Evolutionary conservation across 2,888 invertebrate genomes (phyloP), one percentile per base, ranked within the genome.

Genomic region (Cyclophora punctaria): DNA sequence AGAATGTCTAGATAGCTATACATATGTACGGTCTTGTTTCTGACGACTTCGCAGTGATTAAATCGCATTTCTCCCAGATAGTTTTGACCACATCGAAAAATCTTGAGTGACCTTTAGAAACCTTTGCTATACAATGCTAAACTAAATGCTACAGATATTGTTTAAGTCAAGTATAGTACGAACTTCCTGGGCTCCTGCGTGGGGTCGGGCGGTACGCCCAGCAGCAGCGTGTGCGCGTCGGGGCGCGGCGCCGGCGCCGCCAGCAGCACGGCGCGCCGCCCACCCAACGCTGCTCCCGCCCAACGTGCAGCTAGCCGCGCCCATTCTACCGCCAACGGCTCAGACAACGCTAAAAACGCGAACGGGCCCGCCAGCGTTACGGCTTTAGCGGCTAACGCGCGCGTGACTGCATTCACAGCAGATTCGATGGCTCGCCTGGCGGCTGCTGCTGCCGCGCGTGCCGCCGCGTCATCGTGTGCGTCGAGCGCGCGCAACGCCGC

Each of bases 291-390:
- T 64, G 81, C 75, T 37, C 78, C 77, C 63, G 88, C 75, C 88
- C 88, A 88, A 2, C 20, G 20, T 1, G 20, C 51, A 74, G 71
- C 20, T 86, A 80, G 0, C 84, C 83, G 0, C 53, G 45, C 73
- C 5, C 4, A 37, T 5, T 37, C 37, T 2, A 37, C 37, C 4
- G 37, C 4, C 5, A 37, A 4, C 5, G 37, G 37, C 37, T 5
- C 37, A 5, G 37, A 98, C 89, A 42, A 95, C 92, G 59, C 20
- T 20, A 95, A 93, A 76, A 97, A 97, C 45, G 96, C 91, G 78
- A 97, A 98, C 0, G 97, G 95, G 0, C 98, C 98, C 0, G 96
- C 94, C 34, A 94, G 93, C 52, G 93, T 92, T n/a, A 98, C 91
- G 67, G 92, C 92, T 59, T 93, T 92, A 73, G 94, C 93, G 64